Conservation (phyloP, 2,888 invertebrate species). For the Opisthograptis luteolata region DNA sequence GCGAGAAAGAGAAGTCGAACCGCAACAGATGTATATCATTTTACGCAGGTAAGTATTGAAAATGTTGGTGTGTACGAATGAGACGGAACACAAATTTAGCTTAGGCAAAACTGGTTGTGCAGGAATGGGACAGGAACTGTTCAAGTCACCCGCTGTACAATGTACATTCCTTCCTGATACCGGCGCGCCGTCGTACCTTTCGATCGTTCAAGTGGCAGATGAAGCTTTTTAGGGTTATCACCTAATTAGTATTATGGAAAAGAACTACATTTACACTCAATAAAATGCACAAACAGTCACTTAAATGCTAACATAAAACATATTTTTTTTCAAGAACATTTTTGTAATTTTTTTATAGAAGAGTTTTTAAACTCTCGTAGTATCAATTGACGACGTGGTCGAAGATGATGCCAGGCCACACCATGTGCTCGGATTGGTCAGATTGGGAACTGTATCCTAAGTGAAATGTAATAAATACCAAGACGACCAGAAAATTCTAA, state of each 20-base stretch:
- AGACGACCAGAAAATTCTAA: no score
- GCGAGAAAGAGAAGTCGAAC: conserved; percentile 67
- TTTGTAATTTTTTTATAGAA: no score
- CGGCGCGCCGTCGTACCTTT: conserved; percentile 82
- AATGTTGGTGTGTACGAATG: conserved; percentile 79
- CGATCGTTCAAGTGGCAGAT: conserved; percentile 85
- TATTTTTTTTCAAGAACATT: background rate
- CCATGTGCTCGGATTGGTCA: no score
- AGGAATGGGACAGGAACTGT: conserved; percentile 76
- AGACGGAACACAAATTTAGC: conserved; percentile 76
- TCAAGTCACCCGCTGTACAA: conserved; percentile 84
- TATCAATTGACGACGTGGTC: no score
- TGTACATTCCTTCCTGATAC: conserved; percentile 85
- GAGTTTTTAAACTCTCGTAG: no score
- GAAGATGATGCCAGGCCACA: no score
- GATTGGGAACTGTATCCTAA: no score
- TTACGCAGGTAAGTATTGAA: conserved; percentile 84
- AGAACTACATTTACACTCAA: conserved; percentile 15
- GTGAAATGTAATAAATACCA: no score
- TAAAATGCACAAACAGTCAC: conserved; percentile 1
- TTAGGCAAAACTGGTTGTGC: conserved; percentile 76
- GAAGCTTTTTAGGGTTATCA: conserved; percentile 82
- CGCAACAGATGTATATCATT: conserved; percentile 84
- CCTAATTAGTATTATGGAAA: conserved; percentile 51
- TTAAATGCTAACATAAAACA: background rate